A percentile compares a stretch with the other conserved stretches of the same genome.
These are phyloP conservation scores for Dromaius novaehollandiae DNA, from an alignment of 2,113 vertebrate species.

Conservation along the genomic window DNA sequence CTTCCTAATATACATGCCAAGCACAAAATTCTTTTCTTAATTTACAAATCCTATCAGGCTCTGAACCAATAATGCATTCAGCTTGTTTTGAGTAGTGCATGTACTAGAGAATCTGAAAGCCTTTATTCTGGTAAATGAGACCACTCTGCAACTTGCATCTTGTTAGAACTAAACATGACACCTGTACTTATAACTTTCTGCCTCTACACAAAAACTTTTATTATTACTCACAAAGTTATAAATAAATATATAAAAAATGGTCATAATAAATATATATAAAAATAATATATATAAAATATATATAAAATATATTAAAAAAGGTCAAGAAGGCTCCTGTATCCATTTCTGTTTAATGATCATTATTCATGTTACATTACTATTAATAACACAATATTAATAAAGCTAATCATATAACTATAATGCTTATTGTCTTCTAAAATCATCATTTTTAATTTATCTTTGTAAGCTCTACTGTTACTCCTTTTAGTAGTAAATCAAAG, in stretches of 20 bases:
- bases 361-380: not conserved
- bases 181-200: not conserved
- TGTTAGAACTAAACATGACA: not conserved
- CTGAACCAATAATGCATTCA: not conserved
- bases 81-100: not conserved
- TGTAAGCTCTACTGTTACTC: not conserved
- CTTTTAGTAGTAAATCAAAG: slow-evolving; percentile 22
- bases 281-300: too few species aligned
- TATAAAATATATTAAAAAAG: too few species aligned
- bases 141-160: not conserved
- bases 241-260: not conserved
- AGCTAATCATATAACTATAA: not conserved
- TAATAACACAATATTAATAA: not conserved
- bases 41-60: not conserved
- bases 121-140: not conserved
- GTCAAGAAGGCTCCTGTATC: not conserved
- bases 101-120: not conserved
- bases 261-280: too few species aligned
- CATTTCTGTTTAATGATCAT: not conserved
- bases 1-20: not conserved
- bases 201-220: not conserved
- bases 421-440: not conserved
- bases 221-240: not conserved
- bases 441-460: not conserved
- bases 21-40: not conserved